Evolutionary conservation across 2,888 invertebrate species (phyloP).

Genomic region (Lissocephala sabroskyi): DNA sequence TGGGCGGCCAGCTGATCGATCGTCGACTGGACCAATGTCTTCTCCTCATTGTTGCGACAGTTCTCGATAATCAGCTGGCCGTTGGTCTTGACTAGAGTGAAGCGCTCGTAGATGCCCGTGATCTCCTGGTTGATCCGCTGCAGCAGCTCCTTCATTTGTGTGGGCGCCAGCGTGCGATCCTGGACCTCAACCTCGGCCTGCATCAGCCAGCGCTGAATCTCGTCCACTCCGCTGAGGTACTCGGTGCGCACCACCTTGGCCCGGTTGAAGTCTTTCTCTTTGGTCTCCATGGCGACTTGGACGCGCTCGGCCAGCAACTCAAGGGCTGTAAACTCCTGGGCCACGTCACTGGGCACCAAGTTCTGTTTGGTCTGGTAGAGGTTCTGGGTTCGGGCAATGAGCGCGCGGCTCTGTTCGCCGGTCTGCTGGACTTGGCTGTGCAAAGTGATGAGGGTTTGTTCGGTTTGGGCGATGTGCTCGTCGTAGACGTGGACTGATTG

Average conservation of each 20-base stretch:
- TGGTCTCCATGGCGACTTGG: constrained; percentile 87
- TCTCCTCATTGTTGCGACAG: constrained; percentile 84
- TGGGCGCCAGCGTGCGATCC: constrained; percentile 85
- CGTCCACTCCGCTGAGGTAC: constrained; percentile 85
- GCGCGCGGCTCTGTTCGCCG: constrained; percentile 75
- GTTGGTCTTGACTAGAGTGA: constrained; percentile 84
- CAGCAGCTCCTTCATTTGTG: constrained; percentile 83
- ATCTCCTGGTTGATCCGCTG: constrained; percentile 85
- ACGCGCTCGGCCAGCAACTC: constrained; percentile 87
- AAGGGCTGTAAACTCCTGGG: constrained; percentile 85
- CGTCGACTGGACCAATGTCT: constrained; percentile 82
- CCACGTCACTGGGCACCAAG: constrained; percentile 82
- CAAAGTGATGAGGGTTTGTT: constrained; percentile 76
- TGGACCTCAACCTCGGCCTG: constrained; percentile 87
- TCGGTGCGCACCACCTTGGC: constrained; percentile 87
- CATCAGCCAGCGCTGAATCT: constrained; percentile 87
- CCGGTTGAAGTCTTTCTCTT: constrained; percentile 88
- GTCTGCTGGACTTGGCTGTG: constrained; percentile 76
- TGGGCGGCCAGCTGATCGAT: constrained; percentile 85
- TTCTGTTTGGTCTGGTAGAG: constrained; percentile 78
- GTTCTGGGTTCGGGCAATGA: constrained; percentile 77
- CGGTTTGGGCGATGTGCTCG: constrained; percentile 79
- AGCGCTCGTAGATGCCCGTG: constrained; percentile 80
- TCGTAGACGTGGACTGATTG: constrained; percentile 84
- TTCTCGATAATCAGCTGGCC: constrained; percentile 86